Base-by-base conservation (phyloP, 2,888 invertebrate genomes). In the Sphinx pinastri region DNA sequence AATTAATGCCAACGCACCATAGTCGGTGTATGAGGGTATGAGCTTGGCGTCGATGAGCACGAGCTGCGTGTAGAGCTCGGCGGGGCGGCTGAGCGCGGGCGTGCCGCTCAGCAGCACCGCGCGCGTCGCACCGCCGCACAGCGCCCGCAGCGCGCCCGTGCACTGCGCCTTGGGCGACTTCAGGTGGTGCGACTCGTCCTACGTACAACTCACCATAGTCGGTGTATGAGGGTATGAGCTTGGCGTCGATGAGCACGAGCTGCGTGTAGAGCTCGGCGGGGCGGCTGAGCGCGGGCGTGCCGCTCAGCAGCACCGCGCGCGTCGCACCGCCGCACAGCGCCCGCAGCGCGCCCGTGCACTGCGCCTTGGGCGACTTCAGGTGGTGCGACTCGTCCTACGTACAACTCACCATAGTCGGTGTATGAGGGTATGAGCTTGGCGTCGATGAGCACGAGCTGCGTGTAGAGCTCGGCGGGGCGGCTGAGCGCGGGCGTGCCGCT, bases 401-500 rank as follows among this genome's bases (percentile, higher is more conserved):
- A 14, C 4, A 63, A 68, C 77, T 78, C 68, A 94, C 96, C 96
- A 74, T 94, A 96, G 47, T 95, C 95, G 11, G 92, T 95, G 83
- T 95, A 96, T 54, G 87, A 95, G 72, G 94, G 90, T 83, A 97
- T 96, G 76, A 97, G 95, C 57, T 94, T 93, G 0, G 95, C 95
- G 80, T 97, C 95, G 12, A 99, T 94, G 70, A 98, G 94, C 55
- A 95, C 93, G 10, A 99, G 94, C 87, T 99, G 99, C 0, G 97
- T 96, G 90, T 95, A 98, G 0, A 99, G 93, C 88, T 99, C 99
- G 0, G 96, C 94, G 0, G 99, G 99, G 4, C 99, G 94, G 0
- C 98, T 98, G 16, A 99, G 92, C 0, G 99, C 99, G 0, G 99
- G 99, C 0, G 99, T 99, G 12, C 99, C 99, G 78, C 98, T 98